Evolutionary conservation across 1,140 invertebrate genomes (phyloP).

Genomic region (Aphis gossypii): DNA sequence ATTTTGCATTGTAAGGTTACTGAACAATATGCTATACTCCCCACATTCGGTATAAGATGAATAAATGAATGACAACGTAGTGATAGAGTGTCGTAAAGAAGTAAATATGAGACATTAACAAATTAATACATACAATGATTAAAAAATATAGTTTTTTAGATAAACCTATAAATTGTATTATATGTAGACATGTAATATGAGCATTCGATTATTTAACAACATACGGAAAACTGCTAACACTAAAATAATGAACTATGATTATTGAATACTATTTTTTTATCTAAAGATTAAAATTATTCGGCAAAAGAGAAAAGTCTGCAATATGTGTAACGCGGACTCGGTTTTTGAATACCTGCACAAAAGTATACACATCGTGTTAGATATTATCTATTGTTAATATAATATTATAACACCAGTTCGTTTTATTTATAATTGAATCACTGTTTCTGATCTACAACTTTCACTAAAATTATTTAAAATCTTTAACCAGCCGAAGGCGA

Average conservation of each 20-base stretch:
- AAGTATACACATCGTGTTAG: neutral
- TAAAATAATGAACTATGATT: neutral
- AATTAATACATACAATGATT: neutral
- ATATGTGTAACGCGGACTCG: neutral
- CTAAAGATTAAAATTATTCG: neutral
- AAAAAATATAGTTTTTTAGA: too few species aligned
- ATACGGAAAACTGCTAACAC: neutral
- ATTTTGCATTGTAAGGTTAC: neutral
- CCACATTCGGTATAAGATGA: too few species aligned
- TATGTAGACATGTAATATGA: too few species aligned
- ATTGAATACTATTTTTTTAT: neutral
- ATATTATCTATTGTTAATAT: neutral
- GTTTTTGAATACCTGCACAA: neutral
- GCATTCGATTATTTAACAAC: neutral
- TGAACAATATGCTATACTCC: neutral
- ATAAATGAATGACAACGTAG: too few species aligned
- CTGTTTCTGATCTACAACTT: neutral
- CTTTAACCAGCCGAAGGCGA: neutral
- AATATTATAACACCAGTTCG: neutral
- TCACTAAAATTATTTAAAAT: slow-evolving; percentile 38
- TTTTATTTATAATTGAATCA: neutral
- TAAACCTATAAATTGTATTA: too few species aligned
- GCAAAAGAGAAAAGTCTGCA: neutral
- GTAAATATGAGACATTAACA: neutral
- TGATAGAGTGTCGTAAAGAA: too few species aligned